Evolutionary conservation across 2,113 vertebrate species (phyloP), one percentile per base, ranked within the genome.

Genomic region (Actenoides lindsayi): DNA sequence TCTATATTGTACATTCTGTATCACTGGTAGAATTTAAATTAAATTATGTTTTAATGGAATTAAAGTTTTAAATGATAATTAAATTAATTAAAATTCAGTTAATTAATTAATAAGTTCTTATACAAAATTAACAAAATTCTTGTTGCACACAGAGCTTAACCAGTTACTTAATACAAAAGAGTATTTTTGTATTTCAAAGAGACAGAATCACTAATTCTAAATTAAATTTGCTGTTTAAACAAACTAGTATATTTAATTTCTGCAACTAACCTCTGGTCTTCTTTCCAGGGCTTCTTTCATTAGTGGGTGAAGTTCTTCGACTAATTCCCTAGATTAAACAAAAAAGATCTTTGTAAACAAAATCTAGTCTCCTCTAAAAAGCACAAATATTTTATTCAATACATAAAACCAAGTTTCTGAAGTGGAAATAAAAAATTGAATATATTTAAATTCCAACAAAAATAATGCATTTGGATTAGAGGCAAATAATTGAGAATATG

Each of bases 201-300:
- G 21, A 56, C 8, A 81, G 4, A 87, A 62, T 37, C 11, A 63
- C 3, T 56, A 33, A 20, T 70, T 82, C 44, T 5, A 57, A 95
- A 73, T 83, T 63, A 42, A 74, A 57, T 83, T 86, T 83, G 73
- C 12, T 93, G 28, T 42, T 60, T 50, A 69, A 90, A 81, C 27
- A 82, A 94, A 44, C 5, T 5, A 93, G 46, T 30, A 51, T 5
- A 18, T 53, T 83, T 81, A 31, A 96, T 70, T 93, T 91, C 50
- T 64, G 59, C 63, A 83, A 95, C 97, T 98, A 96, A 99, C 99
- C 99, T 99, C 99, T 69, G 99, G 99, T 95, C 99, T 99, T 82
- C 99, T 98, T 94, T 99, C 99, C 93, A 99, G 98, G 16, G 99
- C 99, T 97, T 99, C 99, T 96, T 99, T 99, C 99, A 99, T 99